Percentiles rank a stretch among this genome's conserved stretches.
Evolutionary conservation across 2,888 invertebrate species (phyloP).

Genomic region (Temnothorax rugatulus): DNA sequence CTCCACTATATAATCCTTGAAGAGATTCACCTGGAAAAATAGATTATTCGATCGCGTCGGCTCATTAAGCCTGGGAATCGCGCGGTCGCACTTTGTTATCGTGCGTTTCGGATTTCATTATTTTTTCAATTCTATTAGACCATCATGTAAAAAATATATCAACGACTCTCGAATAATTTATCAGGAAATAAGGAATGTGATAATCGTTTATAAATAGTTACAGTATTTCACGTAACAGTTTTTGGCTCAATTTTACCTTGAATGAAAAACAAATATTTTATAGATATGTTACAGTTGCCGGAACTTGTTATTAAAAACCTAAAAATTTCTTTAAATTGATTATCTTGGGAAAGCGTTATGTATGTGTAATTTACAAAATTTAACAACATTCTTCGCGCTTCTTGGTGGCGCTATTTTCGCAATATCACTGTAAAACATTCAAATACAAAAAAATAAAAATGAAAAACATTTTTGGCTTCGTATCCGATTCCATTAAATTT

Average conservation of each 20-base stretch:
- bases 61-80: neutral
- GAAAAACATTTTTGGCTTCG: neutral
- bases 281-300: too few relatives aligned
- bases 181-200: neutral
- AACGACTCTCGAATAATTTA: neutral
- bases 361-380: neutral
- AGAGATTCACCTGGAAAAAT: slow-evolving; percentile 89
- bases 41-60: neutral
- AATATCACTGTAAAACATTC: neutral
- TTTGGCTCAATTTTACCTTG: too few relatives aligned
- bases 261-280: too few relatives aligned
- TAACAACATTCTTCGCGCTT: neutral
- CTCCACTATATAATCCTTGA: slow-evolving; percentile 94
- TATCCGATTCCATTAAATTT: neutral
- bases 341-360: too few relatives aligned
- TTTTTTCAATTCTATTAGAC: neutral
- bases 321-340: neutral
- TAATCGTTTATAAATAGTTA: too few relatives aligned
- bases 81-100: neutral
- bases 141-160: neutral
- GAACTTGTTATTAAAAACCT: too few relatives aligned
- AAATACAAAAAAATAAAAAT: neutral
- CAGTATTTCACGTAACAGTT: too few relatives aligned
- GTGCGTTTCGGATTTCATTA: neutral
- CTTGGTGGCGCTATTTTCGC: neutral